A percentile compares a stretch with the other conserved stretches of the same genome.
Conservation (phyloP, 2,113 vertebrate species). For the Cochlearius cochlearius region DNA sequence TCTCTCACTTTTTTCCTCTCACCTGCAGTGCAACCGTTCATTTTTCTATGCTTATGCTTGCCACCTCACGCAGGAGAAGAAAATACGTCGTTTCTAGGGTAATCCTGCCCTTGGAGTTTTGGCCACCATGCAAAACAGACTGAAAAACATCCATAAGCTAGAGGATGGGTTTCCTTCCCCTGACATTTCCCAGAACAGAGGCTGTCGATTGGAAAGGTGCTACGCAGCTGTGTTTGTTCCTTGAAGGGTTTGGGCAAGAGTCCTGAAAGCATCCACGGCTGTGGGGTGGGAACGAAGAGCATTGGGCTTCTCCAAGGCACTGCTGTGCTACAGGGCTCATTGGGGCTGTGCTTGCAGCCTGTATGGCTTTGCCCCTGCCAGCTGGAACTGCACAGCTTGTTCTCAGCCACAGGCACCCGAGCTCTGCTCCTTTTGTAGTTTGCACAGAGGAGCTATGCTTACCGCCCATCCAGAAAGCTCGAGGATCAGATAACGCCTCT, state of each 20-base stretch:
- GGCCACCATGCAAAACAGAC: background rate
- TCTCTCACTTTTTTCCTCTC: background rate
- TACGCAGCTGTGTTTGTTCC: background rate
- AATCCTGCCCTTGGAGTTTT: background rate
- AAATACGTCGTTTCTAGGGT: background rate
- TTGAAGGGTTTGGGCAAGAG: background rate
- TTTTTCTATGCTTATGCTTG: background rate
- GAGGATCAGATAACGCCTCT: background rate
- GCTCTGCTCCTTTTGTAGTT: background rate
- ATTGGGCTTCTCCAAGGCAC: background rate
- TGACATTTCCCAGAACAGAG: background rate
- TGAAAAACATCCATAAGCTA: background rate
- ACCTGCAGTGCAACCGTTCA: background rate
- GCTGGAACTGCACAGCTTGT: background rate
- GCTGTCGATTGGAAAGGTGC: background rate
- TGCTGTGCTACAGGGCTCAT: background rate
- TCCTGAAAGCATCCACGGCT: background rate
- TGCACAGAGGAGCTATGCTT: background rate
- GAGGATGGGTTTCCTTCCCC: background rate
- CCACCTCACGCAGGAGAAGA: background rate
- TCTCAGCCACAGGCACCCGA: background rate
- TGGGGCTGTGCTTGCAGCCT: background rate
- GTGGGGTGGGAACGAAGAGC: background rate
- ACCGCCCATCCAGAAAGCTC: background rate
- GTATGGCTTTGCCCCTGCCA: background rate